Conservation (phyloP, 1,140 invertebrate genomes). For the Ylistrum balloti region DNA sequence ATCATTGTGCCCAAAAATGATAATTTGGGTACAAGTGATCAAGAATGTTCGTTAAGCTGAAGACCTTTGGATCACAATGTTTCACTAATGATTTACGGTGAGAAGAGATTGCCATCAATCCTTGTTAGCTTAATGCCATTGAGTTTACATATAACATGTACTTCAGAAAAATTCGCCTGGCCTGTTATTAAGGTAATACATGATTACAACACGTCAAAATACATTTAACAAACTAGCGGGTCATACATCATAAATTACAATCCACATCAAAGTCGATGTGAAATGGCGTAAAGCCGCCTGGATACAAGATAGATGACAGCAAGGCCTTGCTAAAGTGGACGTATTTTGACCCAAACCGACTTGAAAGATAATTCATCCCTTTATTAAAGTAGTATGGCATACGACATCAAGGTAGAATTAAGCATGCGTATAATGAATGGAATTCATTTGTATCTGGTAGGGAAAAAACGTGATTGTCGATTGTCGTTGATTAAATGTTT, state of each 20-base stretch:
- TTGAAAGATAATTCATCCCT: not conserved
- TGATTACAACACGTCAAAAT: too few relatives aligned
- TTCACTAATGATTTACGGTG: too few relatives aligned
- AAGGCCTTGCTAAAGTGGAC: not conserved
- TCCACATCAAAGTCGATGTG: not conserved
- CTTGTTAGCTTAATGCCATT: too few relatives aligned
- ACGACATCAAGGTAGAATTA: not conserved
- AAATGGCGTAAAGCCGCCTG: not conserved
- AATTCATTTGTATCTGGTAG: not conserved
- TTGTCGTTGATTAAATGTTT: not conserved
- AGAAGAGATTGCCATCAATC: too few relatives aligned
- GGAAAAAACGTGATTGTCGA: not conserved
- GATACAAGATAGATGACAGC: not conserved
- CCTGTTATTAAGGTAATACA: too few relatives aligned
- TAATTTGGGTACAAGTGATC: too few relatives aligned
- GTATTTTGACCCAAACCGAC: not conserved
- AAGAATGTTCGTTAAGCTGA: too few relatives aligned
- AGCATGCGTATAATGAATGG: not conserved
- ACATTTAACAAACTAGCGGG: too few relatives aligned
- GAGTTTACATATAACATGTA: too few relatives aligned
- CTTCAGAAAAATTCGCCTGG: too few relatives aligned
- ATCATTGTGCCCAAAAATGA: too few relatives aligned
- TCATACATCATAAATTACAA: not conserved
- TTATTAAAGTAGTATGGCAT: not conserved
- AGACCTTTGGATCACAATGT: too few relatives aligned